phyloP scores from a whole-genome alignment of 2,888 invertebrate species.

The Ceramica pisi region DNA sequence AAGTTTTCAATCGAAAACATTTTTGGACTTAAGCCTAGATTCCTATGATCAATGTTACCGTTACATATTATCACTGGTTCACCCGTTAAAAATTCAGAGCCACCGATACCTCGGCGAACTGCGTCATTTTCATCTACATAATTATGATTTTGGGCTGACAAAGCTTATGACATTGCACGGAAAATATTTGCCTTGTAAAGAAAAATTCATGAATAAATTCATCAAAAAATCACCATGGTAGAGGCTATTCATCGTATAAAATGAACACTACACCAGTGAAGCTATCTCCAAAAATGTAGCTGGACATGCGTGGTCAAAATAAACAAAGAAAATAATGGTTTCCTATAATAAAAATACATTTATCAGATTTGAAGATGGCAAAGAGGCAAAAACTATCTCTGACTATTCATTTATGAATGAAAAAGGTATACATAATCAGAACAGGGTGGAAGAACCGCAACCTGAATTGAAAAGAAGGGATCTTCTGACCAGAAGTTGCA shows the following conservation, averaged over 20 bases:
- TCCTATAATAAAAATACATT: neutral
- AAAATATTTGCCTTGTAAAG: constrained; percentile 44
- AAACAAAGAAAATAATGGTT: neutral
- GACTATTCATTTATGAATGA: too few species aligned
- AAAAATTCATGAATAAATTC: constrained; percentile 52
- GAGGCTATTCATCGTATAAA: constrained; percentile 16
- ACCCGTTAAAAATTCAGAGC: constrained; percentile 1
- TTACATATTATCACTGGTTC: neutral
- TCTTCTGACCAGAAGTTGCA: neutral
- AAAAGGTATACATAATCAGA: too few species aligned
- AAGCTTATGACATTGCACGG: constrained; percentile 52
- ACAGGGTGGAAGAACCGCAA: too few species aligned
- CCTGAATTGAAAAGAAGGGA: neutral
- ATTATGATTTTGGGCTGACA: constrained; percentile 44
- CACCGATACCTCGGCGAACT: neutral
- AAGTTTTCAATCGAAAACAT: too few species aligned
- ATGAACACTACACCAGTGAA: neutral
- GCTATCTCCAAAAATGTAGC: neutral
- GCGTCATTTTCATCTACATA: constrained; percentile 31
- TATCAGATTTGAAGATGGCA: too few species aligned
- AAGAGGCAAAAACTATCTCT: neutral
- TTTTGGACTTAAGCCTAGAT: too few species aligned
- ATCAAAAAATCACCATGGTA: constrained; percentile 52
- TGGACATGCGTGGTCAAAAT: neutral
- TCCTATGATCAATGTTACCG: too few species aligned